Base-by-base conservation (phyloP, 2,888 invertebrate species). In the Perithous albicinctus region DNA sequence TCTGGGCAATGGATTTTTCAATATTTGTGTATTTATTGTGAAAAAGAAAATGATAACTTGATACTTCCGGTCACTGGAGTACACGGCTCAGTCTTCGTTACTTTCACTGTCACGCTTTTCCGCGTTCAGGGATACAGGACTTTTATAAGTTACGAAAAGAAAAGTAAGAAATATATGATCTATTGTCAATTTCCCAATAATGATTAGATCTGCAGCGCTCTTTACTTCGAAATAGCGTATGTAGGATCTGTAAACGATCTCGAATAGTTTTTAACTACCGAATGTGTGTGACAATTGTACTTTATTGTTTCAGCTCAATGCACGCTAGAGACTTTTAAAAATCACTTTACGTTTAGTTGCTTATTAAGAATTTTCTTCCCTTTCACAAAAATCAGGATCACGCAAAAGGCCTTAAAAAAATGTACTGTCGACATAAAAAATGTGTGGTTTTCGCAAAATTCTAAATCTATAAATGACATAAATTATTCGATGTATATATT, bases 171-270 rank as follows among this genome's bases (percentile, higher is more conserved):
- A 61, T 61, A 18, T 32, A 12, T 20, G 5, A 10, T 35, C 35
- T 35, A 35, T 56, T 41, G 38, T 56, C 23, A 56, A 56, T 64
- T 51, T 66, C 59, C 35, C 15, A 35, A 20, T 26, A 43, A 72
- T 80, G 80, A 80, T 70, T 76, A 80, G 80, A 80, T 76, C 64
- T 46, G 70, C 70, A 72, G 70, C 64, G 66, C 59, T 70, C 56
- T 66, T 66, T 41, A 29, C 7, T 29, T 56, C 15, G 26, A 46
- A 59, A 56, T 56, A 70, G 32, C 15, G 10, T 54, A 7, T 15
- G 23, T 15, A n/a, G 23, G 23, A 41, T 43, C 26, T 43, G 23
- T 26, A 20, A 43, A 59, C 15, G 54, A 69, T n/a, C 20, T 69
- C 23, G 51, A 54, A 51, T 5, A 7, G 38, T 15, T 54, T 35